phyloP scores from a whole-genome alignment of 2,888 invertebrate species.

The Arrhopalites spinosus region DNA sequence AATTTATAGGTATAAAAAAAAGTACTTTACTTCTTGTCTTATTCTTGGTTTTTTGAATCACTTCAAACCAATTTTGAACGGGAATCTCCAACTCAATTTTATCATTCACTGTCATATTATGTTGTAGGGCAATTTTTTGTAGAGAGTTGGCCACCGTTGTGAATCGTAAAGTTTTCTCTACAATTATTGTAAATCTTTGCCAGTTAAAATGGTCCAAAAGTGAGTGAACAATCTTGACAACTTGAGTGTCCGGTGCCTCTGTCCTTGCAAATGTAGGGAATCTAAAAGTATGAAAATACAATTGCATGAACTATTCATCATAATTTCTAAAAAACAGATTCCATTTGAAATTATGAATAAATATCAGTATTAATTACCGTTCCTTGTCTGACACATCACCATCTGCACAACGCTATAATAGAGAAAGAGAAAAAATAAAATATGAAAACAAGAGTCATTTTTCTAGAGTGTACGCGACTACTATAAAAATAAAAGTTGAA shows the following conservation, averaged over 20 bases:
- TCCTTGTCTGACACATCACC: conserved; percentile 75
- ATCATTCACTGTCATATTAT: conserved; percentile 81
- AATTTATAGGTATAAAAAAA: not conserved
- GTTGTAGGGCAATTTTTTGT: conserved; percentile 76
- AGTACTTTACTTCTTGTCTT: conserved; percentile 74
- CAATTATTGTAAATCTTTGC: conserved; percentile 89
- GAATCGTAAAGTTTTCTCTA: conserved; percentile 70
- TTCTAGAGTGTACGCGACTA: too few relatives aligned
- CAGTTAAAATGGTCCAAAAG: conserved; percentile 88
- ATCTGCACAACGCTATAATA: conserved; percentile 88
- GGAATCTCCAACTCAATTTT: conserved; percentile 77
- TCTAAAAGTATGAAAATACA: too few relatives aligned
- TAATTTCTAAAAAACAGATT: too few relatives aligned
- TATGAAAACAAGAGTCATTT: too few relatives aligned
- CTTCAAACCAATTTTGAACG: conserved; percentile 77
- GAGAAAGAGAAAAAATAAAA: not conserved
- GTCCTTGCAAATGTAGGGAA: conserved; percentile 91
- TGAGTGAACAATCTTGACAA: conserved; percentile 91
- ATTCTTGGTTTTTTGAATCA: conserved; percentile 82
- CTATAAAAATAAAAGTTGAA: too few relatives aligned
- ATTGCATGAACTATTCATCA: too few relatives aligned
- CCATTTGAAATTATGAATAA: too few relatives aligned
- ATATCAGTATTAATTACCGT: too few relatives aligned
- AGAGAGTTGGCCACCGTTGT: conserved; percentile 80
- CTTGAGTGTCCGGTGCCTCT: conserved; percentile 92